Conservation (phyloP, 2,113 vertebrate genomes). For the Mormyrus iriodes region DNA sequence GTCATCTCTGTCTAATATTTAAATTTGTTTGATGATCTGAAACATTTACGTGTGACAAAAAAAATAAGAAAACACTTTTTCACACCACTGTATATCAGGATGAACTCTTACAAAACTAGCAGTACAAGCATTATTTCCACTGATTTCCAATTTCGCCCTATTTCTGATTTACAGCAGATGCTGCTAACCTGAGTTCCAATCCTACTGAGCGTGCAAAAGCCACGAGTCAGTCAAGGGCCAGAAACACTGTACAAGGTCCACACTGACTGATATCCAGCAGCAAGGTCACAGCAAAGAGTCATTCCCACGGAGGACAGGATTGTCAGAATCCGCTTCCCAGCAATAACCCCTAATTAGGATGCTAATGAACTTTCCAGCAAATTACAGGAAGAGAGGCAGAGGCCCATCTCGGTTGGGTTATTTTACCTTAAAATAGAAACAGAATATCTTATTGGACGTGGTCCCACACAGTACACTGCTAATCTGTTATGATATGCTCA, state of each 20-base stretch:
- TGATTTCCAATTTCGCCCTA: background rate
- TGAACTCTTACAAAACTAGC: background rate
- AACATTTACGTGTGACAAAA: too few relatives aligned
- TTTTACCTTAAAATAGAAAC: conserved; percentile 4
- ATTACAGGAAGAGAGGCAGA: background rate
- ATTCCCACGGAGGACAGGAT: background rate
- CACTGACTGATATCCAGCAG: background rate
- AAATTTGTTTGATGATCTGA: too few relatives aligned
- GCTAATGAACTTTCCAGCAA: background rate
- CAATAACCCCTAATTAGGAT: background rate
- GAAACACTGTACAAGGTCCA: background rate
- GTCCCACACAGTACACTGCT: background rate
- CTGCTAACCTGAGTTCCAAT: background rate
- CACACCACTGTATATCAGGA: too few relatives aligned
- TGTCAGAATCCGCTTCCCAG: background rate
- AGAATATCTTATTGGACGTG: background rate
- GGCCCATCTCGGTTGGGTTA: background rate
- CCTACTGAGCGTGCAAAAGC: background rate
- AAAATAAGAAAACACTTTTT: too few relatives aligned
- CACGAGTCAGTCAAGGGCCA: background rate
- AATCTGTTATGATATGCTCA: background rate
- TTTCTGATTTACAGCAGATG: background rate
- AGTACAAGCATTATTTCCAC: background rate
- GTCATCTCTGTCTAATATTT: too few relatives aligned
- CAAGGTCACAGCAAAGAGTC: background rate